These are phyloP conservation scores for Limnephilus auricula DNA, from an alignment of 2,888 invertebrate genomes.

Conservation along the genomic window DNA sequence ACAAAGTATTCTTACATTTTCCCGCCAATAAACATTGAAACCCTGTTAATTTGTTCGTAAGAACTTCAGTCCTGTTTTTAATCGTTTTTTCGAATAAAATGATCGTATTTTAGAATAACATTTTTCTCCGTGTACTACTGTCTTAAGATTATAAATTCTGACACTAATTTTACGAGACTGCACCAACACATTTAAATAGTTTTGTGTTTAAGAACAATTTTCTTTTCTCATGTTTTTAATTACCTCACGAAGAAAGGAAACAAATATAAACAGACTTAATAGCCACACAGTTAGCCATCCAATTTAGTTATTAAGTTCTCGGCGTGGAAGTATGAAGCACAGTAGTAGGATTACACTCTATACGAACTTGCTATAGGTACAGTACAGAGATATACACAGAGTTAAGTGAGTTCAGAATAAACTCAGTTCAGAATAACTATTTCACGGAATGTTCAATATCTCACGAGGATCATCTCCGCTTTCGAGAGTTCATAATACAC, in stretches of 20 bases:
- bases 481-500: conserved; percentile 46
- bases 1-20: too few relatives aligned
- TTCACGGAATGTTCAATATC: conserved; percentile 54
- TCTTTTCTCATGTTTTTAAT: neutral
- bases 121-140: too few relatives aligned
- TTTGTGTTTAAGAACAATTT: neutral
- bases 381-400: neutral
- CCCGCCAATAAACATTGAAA: too few relatives aligned
- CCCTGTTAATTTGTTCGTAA: too few relatives aligned
- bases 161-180: neutral
- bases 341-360: neutral
- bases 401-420: neutral
- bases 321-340: neutral
- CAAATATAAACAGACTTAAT: neutral
- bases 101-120: too few relatives aligned
- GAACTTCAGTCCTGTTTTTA: too few relatives aligned
- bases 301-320: neutral
- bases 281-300: neutral
- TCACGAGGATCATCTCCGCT: conserved; percentile 56
- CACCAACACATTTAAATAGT: neutral
- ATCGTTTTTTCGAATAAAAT: too few relatives aligned
- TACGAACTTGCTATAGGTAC: neutral
- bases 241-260: neutral
- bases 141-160: neutral
- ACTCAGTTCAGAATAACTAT: neutral